phyloP scores from a whole-genome alignment of 2,113 vertebrate species.

The Oncorhynchus clarkii region DNA sequence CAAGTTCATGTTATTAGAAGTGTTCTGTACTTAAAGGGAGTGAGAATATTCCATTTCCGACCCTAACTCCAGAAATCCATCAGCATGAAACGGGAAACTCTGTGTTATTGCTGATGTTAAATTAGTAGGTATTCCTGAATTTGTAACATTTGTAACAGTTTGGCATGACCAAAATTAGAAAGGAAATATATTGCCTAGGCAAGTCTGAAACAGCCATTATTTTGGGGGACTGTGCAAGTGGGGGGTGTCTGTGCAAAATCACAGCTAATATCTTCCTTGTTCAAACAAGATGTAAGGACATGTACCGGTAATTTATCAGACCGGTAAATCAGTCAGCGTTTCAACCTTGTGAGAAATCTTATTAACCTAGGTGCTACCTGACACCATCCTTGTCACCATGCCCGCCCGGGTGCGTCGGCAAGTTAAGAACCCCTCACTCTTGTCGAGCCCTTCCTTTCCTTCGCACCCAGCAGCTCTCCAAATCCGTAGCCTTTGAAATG shows the following conservation, averaged over 20 bases:
- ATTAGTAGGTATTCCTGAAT: background rate
- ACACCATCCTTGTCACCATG: constrained; percentile 31
- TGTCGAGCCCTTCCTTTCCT: background rate
- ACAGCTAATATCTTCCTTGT: constrained; percentile 38
- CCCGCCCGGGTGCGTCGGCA: background rate
- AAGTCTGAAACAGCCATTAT: constrained; percentile 14
- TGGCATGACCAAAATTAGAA: constrained; percentile 1
- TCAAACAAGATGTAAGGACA: constrained; percentile 37
- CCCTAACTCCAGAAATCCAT: constrained; percentile 20
- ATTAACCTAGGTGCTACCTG: constrained; percentile 51
- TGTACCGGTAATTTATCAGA: constrained; percentile 19
- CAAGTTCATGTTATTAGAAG: constrained; percentile 30
- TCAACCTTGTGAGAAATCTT: constrained; percentile 44
- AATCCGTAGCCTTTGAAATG: constrained; percentile 3
- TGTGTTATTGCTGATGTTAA: background rate
- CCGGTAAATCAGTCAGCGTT: constrained; percentile 29
- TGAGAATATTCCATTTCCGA: background rate
- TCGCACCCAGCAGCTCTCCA: constrained; percentile 3
- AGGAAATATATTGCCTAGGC: constrained; percentile 23
- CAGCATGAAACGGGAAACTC: constrained; percentile 30
- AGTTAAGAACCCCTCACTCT: constrained; percentile 17
- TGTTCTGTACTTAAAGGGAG: constrained; percentile 16
- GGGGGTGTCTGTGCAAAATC: constrained; percentile 20
- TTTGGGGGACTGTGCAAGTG: background rate
- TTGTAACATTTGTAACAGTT: background rate